These are phyloP conservation scores for Cheilosia urbana DNA, from an alignment of 2,888 invertebrate genomes.

Conservation along the genomic window DNA sequence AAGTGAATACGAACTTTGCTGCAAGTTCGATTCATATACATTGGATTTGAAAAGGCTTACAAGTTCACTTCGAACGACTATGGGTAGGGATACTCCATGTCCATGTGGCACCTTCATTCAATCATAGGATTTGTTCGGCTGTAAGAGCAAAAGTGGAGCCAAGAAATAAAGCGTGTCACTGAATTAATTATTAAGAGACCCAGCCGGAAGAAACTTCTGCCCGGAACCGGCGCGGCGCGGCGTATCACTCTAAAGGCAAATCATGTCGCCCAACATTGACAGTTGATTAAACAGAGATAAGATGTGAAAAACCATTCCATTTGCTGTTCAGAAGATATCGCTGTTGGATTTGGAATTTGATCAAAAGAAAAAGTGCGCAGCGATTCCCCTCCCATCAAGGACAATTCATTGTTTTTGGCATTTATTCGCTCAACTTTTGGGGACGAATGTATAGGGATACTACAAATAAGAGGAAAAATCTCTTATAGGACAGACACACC, in stretches of 20 bases:
- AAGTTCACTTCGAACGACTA: slow-evolving; percentile 1
- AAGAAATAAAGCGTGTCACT: slow-evolving; percentile 34
- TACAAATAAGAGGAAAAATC: slow-evolving; percentile 16
- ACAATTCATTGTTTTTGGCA: slow-evolving; percentile 31
- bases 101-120: slow-evolving; percentile 27
- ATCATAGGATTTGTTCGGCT: slow-evolving; percentile 4
- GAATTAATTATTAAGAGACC: slow-evolving; percentile 55
- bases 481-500: slow-evolving; percentile 37
- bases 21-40: background rate
- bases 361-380: background rate
- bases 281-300: slow-evolving; percentile 35
- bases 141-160: background rate
- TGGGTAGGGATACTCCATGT: background rate
- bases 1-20: background rate
- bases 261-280: slow-evolving; percentile 14
- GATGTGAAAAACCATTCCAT: slow-evolving; percentile 22
- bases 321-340: background rate
- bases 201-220: background rate
- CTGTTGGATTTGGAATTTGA: background rate
- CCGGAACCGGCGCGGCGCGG: slow-evolving; percentile 14
- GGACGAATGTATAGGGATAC: background rate
- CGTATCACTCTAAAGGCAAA: slow-evolving; percentile 6
- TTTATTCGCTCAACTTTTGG: slow-evolving; percentile 36
- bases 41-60: background rate
- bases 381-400: slow-evolving; percentile 3